Base-by-base conservation (phyloP, 2,888 invertebrate genomes). In the Alcis repandata region DNA sequence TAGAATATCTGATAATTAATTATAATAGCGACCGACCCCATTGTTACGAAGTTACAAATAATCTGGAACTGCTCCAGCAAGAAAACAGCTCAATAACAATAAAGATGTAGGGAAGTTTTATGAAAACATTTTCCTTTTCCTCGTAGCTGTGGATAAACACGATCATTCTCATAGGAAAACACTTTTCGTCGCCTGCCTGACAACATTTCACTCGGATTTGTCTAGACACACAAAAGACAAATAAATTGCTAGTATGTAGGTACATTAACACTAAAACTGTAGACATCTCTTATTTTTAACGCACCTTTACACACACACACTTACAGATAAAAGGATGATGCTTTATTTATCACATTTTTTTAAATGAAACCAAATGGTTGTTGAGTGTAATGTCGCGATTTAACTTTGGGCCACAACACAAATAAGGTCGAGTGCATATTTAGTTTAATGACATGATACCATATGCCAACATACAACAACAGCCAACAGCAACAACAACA, bases 1-100 rank as follows among this genome's bases (percentile, higher is more conserved):
- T 13, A 51, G 32, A 32, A 49, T 36, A 7, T 19, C 17, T 32
- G n/a, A n/a, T 33, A 10, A 49, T 38, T 51, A 13, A 36, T 51
- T 51, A 13, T 51, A 19, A 51, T 36, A 36, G 51, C 51, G 17
- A 11, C n/a, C 36, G 36, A 27, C 20, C 36, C 51, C 11, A 51
- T 51, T 51, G 51, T 51, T 51, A 51, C 51, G 51, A 19, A 33
- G 41, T 45, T 45, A 32, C 56, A 48, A 54, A 48, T 61, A 61
- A 56, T 61, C 54, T 46, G 38, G 22, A 53, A 27, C 38, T 52
- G n/a, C 15, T n/a, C 15, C 40, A 46, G 38, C 9, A 49, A 22
- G 54, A 56, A 59, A 63, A 49, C 59, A 51, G 46, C 54, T 56
- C 59, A 49, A 57, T 65, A 65, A 60, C 60, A 60, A 57, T 66